phyloP scores from a whole-genome alignment of 2,797 vertebrate species.

The Sardinella longiceps region DNA sequence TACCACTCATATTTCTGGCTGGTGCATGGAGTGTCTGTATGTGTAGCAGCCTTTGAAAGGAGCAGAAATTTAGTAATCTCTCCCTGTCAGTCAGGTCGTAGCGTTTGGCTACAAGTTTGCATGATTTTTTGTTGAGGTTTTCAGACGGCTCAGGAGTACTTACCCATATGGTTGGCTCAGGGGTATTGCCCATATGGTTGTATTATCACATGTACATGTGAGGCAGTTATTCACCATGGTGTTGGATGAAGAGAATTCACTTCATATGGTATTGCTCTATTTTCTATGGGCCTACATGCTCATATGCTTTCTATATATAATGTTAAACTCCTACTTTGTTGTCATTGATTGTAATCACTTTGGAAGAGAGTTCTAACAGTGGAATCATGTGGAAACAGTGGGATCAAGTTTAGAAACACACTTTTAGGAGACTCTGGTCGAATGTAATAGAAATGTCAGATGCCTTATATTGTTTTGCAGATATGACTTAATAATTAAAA shows the following conservation, averaged over 20 bases:
- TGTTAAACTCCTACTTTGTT: neutral
- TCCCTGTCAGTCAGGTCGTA: neutral
- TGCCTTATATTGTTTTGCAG: conserved; percentile 3
- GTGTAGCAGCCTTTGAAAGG: neutral
- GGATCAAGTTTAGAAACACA: conserved; percentile 23
- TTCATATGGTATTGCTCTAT: neutral
- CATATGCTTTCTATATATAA: neutral
- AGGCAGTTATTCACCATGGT: neutral
- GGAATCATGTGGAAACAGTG: conserved; percentile 6
- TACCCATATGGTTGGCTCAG: neutral
- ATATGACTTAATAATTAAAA: conserved; percentile 13
- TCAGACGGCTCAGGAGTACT: neutral
- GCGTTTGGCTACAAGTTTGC: neutral
- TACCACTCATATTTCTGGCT: conserved; percentile 8
- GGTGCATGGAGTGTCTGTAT: neutral
- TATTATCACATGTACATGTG: neutral
- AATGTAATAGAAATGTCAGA: conserved; percentile 7
- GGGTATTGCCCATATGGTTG: neutral
- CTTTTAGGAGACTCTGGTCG: neutral
- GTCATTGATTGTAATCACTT: neutral
- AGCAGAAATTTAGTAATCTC: neutral
- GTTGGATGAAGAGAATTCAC: neutral
- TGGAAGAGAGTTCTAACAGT: neutral
- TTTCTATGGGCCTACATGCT: neutral
- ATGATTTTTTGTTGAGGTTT: conserved; percentile 13